These are phyloP conservation scores for Phaethornis superciliosus DNA, from an alignment of 2,113 vertebrate species.

Conservation along the genomic window DNA sequence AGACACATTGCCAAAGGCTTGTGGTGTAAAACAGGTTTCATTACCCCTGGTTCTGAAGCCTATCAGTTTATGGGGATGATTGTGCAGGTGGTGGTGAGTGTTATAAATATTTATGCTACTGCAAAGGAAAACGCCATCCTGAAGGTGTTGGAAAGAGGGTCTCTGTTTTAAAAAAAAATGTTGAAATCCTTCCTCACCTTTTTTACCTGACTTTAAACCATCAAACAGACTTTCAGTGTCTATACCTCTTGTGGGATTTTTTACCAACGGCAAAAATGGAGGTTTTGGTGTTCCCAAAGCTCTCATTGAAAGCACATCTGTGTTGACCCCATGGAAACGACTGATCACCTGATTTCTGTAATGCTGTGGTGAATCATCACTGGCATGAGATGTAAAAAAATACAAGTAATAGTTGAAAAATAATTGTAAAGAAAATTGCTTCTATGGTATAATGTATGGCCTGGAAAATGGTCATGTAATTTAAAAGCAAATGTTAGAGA, in stretches of 20 bases:
- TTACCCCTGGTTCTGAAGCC: constrained; percentile 50
- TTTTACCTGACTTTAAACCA: constrained; percentile 62
- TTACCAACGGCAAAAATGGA: constrained; percentile 34
- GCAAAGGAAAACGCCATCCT: constrained; percentile 55
- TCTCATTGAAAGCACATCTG: background rate
- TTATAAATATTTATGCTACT: constrained; percentile 71
- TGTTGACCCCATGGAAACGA: constrained; percentile 3
- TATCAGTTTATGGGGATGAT: constrained; percentile 70
- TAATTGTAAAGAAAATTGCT: background rate
- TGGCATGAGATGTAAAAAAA: background rate
- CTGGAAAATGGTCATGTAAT: background rate
- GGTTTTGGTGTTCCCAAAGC: background rate
- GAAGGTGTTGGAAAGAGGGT: constrained; percentile 54
- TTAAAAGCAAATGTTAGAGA: background rate
- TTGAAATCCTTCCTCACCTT: constrained; percentile 54
- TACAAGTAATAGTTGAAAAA: background rate
- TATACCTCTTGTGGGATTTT: constrained; percentile 23
- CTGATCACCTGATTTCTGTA: constrained; percentile 16
- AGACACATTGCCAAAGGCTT: constrained; percentile 33
- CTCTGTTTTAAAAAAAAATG: constrained; percentile 64
- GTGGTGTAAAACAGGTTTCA: constrained; percentile 9
- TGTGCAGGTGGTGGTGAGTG: constrained; percentile 61
- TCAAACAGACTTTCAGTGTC: constrained; percentile 62
- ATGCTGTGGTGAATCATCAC: background rate
- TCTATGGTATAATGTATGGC: background rate